Evolutionary conservation across 2,113 vertebrate genomes (phyloP), one percentile per base, ranked within the genome.

Genomic region (Nesoenas mayeri): DNA sequence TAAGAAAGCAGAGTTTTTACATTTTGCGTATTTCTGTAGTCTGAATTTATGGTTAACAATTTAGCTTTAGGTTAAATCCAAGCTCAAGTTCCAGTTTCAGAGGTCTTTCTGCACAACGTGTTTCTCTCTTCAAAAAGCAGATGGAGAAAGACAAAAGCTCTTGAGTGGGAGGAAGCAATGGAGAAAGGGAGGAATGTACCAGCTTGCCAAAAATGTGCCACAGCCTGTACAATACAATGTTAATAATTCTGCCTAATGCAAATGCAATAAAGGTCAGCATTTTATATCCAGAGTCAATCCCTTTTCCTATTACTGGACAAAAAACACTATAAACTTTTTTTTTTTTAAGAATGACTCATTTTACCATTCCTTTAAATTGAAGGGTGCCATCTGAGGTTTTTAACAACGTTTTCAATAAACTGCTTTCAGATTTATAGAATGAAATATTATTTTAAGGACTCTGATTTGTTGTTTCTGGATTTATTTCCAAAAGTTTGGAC

Each of bases 171-270:
- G 88, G 93, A 91, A 95, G 77, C 77, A 94, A 81, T 21, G 57
- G 65, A 84, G 60, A 94, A 93, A 93, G 36, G 16, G 42, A 97
- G n/a, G 96, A 97, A 97, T 95, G 95, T 71, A 94, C 57, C 82
- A 67, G 90, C 92, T 72, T 91, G 93, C 96, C 96, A 96, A 96
- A 97, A 95, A 96, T 97, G 92, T 84, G 73, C 88, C 85, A 95
- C 88, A 81, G 88, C 28, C 66, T 79, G 62, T 93, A 92, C 56
- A 94, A 87, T 79, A 89, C 84, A 91, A 69, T 74, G 77, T 85
- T 96, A 95, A 94, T 92, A 94, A 96, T 84, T 96, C 83, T 72
- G 92, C 61, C 65, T 79, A 92, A 94, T 91, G 93, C 69, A 92
- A 96, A 93, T 11, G 73, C 77, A 91, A 91, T 93, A 90, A 96